Evolutionary conservation across 2,113 vertebrate genomes (phyloP).

Genomic region (Ahaetulla prasina): DNA sequence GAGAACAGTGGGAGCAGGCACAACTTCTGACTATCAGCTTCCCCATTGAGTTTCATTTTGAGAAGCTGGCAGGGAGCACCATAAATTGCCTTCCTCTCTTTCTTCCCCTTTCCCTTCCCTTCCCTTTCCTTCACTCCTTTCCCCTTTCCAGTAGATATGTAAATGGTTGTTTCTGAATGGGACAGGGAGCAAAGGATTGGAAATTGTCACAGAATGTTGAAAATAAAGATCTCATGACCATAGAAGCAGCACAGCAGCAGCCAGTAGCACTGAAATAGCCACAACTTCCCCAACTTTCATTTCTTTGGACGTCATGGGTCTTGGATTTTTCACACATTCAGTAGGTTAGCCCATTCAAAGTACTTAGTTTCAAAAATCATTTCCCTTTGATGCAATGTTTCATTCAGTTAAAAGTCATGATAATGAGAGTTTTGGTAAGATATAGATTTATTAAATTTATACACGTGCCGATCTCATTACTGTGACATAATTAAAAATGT

Average conservation of each 20-base stretch:
- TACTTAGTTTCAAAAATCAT: background rate
- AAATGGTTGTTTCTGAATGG: too few relatives aligned
- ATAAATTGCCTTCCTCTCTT: background rate
- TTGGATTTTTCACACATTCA: background rate
- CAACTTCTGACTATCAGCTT: background rate
- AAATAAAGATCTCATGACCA: background rate
- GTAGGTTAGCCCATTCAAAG: background rate
- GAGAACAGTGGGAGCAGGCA: background rate
- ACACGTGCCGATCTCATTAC: background rate
- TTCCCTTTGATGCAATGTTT: background rate
- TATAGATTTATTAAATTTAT: background rate
- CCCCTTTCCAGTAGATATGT: background rate
- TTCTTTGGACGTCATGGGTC: background rate
- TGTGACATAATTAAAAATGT: background rate
- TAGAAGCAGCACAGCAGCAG: background rate
- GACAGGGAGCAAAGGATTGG: background rate
- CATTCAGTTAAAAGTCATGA: background rate
- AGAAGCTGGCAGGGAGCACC: background rate
- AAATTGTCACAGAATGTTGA: background rate
- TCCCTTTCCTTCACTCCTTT: background rate
- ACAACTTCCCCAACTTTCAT: background rate
- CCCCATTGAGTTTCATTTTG: background rate
- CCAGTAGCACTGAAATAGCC: too few relatives aligned
- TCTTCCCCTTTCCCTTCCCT: background rate
- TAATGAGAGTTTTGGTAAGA: background rate